A percentile compares a stretch with the other conserved stretches of the same genome.
Conservation (phyloP, 2,888 invertebrate species). For the Nemapogon koenigi region DNA sequence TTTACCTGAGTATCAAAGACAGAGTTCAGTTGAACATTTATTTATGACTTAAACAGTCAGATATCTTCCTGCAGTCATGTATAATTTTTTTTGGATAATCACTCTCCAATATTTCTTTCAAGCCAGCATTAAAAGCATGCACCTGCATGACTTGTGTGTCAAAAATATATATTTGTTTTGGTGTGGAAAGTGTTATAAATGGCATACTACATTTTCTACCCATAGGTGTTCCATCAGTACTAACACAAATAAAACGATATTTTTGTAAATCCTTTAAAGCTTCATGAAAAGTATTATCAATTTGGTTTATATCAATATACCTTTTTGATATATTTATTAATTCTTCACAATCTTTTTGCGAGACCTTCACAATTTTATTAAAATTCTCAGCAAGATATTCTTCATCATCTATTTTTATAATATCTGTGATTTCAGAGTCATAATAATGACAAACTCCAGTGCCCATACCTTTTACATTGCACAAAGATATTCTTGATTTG, state of each 20-base stretch:
- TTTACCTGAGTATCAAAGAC: constrained; percentile 69
- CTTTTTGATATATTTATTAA: constrained; percentile 45
- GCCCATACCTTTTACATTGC: constrained; percentile 42
- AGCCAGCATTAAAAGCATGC: constrained; percentile 54
- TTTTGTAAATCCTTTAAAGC: constrained; percentile 43
- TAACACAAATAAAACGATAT: constrained; percentile 38
- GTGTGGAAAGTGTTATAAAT: constrained; percentile 47
- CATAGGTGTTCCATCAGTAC: constrained; percentile 54
- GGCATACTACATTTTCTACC: constrained; percentile 58
- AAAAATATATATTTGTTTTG: constrained; percentile 53
- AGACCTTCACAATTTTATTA: constrained; percentile 36
- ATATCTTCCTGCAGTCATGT: constrained; percentile 64
- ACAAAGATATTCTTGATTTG: constrained; percentile 50
- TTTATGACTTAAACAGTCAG: constrained; percentile 66
- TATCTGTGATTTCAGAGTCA: constrained; percentile 43
- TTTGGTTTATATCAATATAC: constrained; percentile 52
- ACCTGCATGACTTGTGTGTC: constrained; percentile 55
- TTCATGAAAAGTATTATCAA: constrained; percentile 44
- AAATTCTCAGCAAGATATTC: constrained; percentile 21
- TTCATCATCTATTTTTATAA: constrained; percentile 41
- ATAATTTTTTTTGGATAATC: constrained; percentile 59
- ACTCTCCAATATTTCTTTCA: constrained; percentile 50
- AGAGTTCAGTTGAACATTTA: constrained; percentile 60
- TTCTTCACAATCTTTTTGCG: constrained; percentile 47
- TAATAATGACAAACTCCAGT: constrained; percentile 48